Percentiles rank a stretch among this genome's conserved stretches.
phyloP scores from a whole-genome alignment of 2,113 vertebrate species.

The Aramus guarauna region DNA sequence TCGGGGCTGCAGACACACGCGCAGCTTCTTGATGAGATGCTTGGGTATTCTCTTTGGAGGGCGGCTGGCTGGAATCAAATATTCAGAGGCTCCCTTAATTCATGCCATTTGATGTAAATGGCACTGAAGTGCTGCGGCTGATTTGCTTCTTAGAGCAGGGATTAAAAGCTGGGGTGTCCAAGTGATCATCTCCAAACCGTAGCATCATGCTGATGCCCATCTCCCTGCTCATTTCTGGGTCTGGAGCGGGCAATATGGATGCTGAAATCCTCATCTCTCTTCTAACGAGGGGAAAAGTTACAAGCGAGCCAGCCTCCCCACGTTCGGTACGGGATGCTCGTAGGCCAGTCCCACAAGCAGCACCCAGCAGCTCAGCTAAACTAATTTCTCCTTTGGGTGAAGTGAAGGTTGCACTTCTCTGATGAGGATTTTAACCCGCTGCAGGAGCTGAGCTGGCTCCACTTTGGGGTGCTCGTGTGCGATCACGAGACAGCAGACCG shows the following conservation, averaged over 20 bases:
- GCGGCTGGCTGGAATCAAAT: not conserved
- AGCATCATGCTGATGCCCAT: not conserved
- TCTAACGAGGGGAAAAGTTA: not conserved
- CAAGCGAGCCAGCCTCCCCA: not conserved
- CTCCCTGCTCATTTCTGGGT: not conserved
- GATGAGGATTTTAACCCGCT: not conserved
- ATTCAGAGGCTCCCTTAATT: not conserved
- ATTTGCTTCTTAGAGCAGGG: not conserved
- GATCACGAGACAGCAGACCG: fast-evolving
- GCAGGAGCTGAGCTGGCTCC: not conserved
- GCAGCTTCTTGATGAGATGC: not conserved
- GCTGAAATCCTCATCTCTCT: not conserved
- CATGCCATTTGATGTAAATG: not conserved
- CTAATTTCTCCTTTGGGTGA: not conserved
- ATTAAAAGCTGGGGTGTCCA: not conserved
- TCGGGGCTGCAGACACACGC: not conserved
- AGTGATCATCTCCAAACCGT: not conserved
- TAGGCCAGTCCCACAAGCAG: not conserved
- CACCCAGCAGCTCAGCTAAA: not conserved
- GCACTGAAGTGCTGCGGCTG: not conserved
- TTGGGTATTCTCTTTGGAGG: slow-evolving; percentile 12
- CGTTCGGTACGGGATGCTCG: not conserved
- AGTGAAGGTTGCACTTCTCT: not conserved
- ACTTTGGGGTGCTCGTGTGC: fast-evolving
- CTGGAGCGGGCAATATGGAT: not conserved